phyloP scores from a whole-genome alignment of 1,140 invertebrate genomes.

The Phocides pigmalion region DNA sequence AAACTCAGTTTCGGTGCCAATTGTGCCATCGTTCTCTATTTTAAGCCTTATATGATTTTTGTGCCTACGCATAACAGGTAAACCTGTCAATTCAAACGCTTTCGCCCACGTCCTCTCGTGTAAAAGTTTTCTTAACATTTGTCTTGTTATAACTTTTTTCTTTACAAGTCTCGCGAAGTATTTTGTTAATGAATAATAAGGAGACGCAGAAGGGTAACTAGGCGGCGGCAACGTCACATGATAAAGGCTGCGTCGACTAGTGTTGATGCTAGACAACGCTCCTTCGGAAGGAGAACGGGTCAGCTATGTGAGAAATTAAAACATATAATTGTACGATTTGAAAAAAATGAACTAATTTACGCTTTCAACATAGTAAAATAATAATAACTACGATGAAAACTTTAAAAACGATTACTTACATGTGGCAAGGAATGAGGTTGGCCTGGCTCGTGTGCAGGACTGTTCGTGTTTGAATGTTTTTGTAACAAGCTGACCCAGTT shows the following conservation, averaged over 20 bases:
- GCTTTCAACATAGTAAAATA: conserved; percentile 26
- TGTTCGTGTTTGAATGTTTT: conserved; percentile 84
- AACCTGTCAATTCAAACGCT: conserved; percentile 79
- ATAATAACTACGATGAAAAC: conserved; percentile 9
- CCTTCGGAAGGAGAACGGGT: conserved; percentile 80
- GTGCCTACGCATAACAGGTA: conserved; percentile 83
- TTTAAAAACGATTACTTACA: conserved; percentile 63
- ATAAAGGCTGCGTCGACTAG: conserved; percentile 80
- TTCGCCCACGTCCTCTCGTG: conserved; percentile 77
- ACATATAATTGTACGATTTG: conserved; percentile 39
- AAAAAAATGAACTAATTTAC: conserved; percentile 27
- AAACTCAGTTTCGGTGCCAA: conserved; percentile 81
- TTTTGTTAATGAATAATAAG: conserved; percentile 89
- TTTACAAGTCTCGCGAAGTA: conserved; percentile 90
- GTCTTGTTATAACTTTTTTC: conserved; percentile 87
- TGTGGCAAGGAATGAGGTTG: conserved; percentile 80
- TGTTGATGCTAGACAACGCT: conserved; percentile 80
- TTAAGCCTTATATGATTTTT: conserved; percentile 84
- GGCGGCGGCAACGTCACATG: conserved; percentile 85
- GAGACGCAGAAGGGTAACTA: conserved; percentile 87
- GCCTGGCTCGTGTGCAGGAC: conserved; percentile 66
- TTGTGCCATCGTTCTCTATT: conserved; percentile 80
- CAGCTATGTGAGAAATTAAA: conserved; percentile 70
- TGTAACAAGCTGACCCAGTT: conserved; percentile 94
- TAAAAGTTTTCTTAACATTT: conserved; percentile 89